phyloP scores from a whole-genome alignment of 2,797 vertebrate genomes.

The Spinus olivaceus region DNA sequence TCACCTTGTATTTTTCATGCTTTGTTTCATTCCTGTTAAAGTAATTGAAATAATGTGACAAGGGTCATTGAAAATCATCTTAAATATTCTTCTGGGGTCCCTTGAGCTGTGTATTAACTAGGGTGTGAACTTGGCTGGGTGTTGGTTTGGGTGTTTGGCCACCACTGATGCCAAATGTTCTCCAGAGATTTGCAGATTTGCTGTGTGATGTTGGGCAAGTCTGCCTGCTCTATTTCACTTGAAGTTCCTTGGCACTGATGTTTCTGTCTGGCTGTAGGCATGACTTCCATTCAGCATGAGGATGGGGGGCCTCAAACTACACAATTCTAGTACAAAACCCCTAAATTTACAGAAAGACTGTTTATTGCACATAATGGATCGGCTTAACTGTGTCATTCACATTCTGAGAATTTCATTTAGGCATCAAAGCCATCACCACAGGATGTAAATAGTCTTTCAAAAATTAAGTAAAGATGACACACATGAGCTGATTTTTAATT shows the following conservation, averaged over 20 bases:
- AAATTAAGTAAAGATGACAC: slow-evolving; percentile 9
- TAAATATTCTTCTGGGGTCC: not conserved
- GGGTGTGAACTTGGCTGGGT: not conserved
- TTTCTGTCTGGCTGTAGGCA: not conserved
- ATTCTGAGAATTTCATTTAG: not conserved
- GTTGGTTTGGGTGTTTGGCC: not conserved
- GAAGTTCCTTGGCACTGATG: not conserved
- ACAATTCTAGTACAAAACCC: not conserved
- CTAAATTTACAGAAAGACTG: not conserved
- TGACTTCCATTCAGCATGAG: not conserved
- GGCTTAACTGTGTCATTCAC: not conserved
- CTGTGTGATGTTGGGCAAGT: accelerated
- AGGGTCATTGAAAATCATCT: not conserved
- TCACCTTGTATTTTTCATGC: not conserved
- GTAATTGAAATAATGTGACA: not conserved
- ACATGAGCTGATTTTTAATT: not conserved
- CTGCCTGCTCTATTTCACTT: not conserved
- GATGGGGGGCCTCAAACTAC: not conserved
- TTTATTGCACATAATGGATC: slow-evolving; percentile 5
- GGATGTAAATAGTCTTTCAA: not conserved
- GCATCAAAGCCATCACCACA: not conserved
- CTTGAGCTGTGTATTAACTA: not conserved
- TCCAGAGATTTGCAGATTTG: not conserved
- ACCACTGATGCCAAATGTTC: not conserved
- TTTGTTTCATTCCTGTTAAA: not conserved